Percentiles rank a stretch among this genome's conserved stretches.
Evolutionary conservation across 2,113 vertebrate species (phyloP).

Genomic region (Neotoma lepida): DNA sequence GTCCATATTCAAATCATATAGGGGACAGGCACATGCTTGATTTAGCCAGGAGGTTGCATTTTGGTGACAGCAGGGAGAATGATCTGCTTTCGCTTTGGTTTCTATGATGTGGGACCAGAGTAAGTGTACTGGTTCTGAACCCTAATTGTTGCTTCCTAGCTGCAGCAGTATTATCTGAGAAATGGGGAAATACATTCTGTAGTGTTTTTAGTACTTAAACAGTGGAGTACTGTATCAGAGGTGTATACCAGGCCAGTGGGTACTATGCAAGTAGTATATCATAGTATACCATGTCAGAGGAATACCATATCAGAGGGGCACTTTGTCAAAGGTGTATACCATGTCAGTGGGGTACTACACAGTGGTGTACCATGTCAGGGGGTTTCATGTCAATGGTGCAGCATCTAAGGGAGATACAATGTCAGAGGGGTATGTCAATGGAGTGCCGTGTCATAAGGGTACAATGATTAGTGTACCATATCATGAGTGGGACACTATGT

Average conservation of each 20-base stretch:
- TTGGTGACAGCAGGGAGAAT: background rate
- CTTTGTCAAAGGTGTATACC: too few species aligned
- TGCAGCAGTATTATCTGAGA: background rate
- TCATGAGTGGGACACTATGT: background rate
- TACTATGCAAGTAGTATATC: too few species aligned
- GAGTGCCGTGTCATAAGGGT: background rate
- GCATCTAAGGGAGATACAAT: background rate
- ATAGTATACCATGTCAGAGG: too few species aligned
- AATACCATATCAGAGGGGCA: too few species aligned
- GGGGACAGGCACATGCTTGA: background rate
- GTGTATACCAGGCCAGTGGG: background rate
- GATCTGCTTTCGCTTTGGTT: background rate
- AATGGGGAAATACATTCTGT: background rate
- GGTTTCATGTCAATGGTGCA: background rate
- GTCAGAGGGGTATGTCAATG: too few species aligned
- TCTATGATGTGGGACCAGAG: background rate
- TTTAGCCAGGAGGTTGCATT: background rate
- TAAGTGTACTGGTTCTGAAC: background rate
- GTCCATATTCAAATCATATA: background rate
- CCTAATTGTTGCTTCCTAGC: background rate
- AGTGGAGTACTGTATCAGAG: background rate
- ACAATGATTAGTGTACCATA: too few species aligned
- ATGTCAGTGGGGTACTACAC: background rate
- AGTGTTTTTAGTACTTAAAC: background rate
- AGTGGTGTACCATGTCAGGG: background rate